Conservation (phyloP, 2,888 invertebrate genomes). For the Brachyptera risi region DNA sequence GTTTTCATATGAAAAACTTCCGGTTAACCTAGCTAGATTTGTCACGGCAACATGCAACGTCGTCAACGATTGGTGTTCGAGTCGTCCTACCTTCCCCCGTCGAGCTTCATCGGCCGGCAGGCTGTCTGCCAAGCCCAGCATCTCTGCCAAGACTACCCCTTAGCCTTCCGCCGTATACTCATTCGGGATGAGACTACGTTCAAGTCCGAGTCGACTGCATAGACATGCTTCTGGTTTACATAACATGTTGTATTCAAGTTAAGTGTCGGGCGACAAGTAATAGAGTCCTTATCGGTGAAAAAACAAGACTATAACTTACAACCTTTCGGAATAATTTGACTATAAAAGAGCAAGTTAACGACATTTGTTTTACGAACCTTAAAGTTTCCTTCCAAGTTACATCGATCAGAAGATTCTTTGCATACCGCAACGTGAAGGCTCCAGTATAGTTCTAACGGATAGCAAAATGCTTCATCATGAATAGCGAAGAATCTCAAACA, state of each 20-base stretch:
- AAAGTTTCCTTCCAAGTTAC: no score
- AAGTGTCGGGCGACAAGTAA: no score
- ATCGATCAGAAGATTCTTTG: no score
- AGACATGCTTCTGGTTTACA: no score
- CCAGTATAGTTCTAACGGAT: no score
- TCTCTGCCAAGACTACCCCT: constrained; percentile 14
- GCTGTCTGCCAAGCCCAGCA: constrained; percentile 18
- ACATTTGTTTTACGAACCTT: no score
- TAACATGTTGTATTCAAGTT: no score
- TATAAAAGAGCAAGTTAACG: no score
- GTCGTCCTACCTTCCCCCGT: constrained; percentile 7
- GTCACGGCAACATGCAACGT: not conserved
- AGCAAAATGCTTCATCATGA: no score
- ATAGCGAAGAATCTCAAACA: no score
- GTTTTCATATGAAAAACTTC: not conserved
- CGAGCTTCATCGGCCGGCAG: constrained; percentile 15
- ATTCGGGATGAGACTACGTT: not conserved
- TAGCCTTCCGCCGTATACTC: not conserved
- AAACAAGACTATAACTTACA: constrained; percentile 3
- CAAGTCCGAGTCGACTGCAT: no score
- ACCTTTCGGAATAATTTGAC: constrained; percentile 7
- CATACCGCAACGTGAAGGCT: no score
- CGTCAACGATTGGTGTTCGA: not conserved
- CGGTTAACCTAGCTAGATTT: not conserved
- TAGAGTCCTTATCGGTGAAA: constrained; percentile 9